Base-by-base conservation (phyloP, 1,140 invertebrate genomes). In the Neodiprion pinetum region DNA sequence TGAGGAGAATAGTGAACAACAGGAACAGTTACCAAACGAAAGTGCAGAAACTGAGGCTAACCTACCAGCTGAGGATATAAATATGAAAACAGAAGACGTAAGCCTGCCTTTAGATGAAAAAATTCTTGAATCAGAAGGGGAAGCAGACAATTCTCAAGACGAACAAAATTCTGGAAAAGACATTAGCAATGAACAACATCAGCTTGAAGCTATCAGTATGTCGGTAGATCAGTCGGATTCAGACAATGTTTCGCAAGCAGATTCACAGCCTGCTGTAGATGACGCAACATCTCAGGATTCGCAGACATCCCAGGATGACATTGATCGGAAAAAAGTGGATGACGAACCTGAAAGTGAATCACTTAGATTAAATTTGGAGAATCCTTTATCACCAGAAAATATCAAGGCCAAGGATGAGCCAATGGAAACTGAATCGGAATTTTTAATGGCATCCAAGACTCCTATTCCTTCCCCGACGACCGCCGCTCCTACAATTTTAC, bases 301-400 rank as follows among this genome's bases (percentile, higher is more conserved):
- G 71, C 10, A 61, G 53, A 61, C 53, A 12, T 61, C 53, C n/a
- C 53, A 61, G 53, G 71, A 74, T 4, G 72, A 78, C 72, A 14
- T 23, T 11, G 49, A n/a, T 12, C 9, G 75, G 48, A 73, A 75
- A 67, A 65, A 75, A 17, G 53, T 67, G 10, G 76, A 75, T 66
- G 69, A 12, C 48, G 23, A 23, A 9, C 11, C 21, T 12, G 71
- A 76, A 50, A 40, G 28, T 9, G 70, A 78, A 12, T 61, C 53
- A 9, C 53, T 61, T 4, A 61, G n/a, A 61, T 61, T 61, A 61
- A 17, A 5, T 17, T 17, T 61, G 53, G 53, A 61, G 53, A 9
- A 61, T 61, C n/a, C 53, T 9, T 14, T 9, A 9, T 61, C 53
- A 9, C 53, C 11, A 4, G 53, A 61, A 61, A 61, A 17, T 17